A percentile compares a stretch with the other conserved stretches of the same genome.
phyloP scores from a whole-genome alignment of 2,797 vertebrate species.

The Scomberomorus guttatus region DNA sequence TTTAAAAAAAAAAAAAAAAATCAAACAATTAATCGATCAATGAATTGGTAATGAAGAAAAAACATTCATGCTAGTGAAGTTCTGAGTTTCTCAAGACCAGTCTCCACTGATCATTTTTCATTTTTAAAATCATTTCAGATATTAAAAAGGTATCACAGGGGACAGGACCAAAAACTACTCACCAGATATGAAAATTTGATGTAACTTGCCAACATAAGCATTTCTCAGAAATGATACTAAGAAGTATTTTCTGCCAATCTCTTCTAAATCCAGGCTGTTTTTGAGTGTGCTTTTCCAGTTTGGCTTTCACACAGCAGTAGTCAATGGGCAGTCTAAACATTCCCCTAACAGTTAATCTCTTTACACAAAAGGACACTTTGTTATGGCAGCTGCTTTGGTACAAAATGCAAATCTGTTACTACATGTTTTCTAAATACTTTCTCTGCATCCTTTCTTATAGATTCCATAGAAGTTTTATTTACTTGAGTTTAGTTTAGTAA shows the following conservation, averaged over 20 bases:
- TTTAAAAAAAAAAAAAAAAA: not conserved
- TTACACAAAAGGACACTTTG: constrained; percentile 82
- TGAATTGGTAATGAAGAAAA: not conserved
- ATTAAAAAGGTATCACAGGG: not conserved
- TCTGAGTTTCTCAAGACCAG: not conserved
- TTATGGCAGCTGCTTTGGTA: constrained; percentile 78
- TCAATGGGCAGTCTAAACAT: constrained; percentile 72
- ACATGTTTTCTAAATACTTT: constrained; percentile 57
- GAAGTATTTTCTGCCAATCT: constrained; percentile 31
- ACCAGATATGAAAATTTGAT: not conserved
- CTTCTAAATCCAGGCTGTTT: constrained; percentile 34
- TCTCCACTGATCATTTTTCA: not conserved
- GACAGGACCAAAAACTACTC: not conserved
- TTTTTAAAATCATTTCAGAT: not conserved
- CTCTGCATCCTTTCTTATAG: constrained; percentile 1
- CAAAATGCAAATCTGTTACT: constrained; percentile 79
- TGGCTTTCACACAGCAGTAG: constrained; percentile 61
- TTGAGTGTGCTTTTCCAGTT: constrained; percentile 53
- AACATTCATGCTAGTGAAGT: not conserved
- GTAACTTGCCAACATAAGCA: not conserved
- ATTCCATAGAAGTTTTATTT: not conserved
- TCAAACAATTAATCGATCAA: not conserved
- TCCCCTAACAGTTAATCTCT: constrained; percentile 83
- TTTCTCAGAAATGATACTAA: not conserved
- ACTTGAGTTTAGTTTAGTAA: not conserved